Evolutionary conservation across 2,797 vertebrate genomes (phyloP), one percentile per base, ranked within the genome.

Genomic region (Mormyrus proboscirostris): DNA sequence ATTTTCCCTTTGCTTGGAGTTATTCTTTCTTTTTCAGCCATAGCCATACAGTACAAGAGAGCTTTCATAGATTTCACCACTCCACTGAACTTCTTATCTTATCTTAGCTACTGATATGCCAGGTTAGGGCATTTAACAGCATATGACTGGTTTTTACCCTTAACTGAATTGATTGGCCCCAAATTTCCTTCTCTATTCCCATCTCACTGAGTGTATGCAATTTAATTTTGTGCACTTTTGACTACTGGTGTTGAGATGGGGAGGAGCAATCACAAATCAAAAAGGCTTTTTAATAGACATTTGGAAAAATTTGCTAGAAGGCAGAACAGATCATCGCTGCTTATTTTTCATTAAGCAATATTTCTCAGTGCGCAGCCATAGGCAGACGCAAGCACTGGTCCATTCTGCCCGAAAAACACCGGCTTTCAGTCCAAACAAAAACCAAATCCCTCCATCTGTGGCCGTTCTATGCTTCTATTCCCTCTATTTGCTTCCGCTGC

Each of bases 211-310:
- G 29, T 12, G 55, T 12, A 47, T 25, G 41, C 25, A 19, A 82
- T 90, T 91, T 91, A 93, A 93, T 94, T 92, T 92, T 93, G 90
- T 85, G 92, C 92, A 91, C 88, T 92, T 93, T 89, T 92, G 92
- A 93, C 93, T 94, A 93, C 93, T 91, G 90, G 89, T 89, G 87
- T 90, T 89, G 73, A 50, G 82, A 22, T 12, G 65, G 14, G 91
- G 91, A 92, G 91, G 93, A 85, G 91, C 93, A 94, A 94, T 94
- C 92, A 91, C 90, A 89, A 86, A 92, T 88, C 89, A 88, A 89
- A 92, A 44, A 91, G 89, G 91, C 91, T 93, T 93, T 93, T 93
- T 93, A 94, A 94, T 93, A 92, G 92, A 90, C 92, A 76, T 94
- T 94, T 92, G 90, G 91, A 88, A 90, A 91, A 93, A 94, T 90